phyloP scores from a whole-genome alignment of 2,888 invertebrate genomes.

The Pyrocoelia pectoralis region DNA sequence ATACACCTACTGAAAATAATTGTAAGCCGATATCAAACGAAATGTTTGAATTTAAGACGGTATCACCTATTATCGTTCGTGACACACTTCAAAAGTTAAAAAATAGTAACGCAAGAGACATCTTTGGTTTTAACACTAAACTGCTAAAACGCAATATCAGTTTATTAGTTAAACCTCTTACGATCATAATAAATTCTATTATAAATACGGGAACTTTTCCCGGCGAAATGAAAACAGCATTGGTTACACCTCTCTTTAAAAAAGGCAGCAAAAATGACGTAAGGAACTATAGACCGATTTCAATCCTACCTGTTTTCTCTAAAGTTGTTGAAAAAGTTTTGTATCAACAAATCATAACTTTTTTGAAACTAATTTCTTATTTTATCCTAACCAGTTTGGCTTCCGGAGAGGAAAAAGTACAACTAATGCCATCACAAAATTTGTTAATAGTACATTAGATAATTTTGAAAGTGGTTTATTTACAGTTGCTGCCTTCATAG shows the following conservation, averaged over 20 bases:
- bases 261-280: not conserved
- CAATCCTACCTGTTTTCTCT: not conserved
- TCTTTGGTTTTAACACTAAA: not conserved
- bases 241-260: not conserved
- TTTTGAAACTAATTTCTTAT: not conserved
- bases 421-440: not conserved
- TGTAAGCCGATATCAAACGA: not conserved
- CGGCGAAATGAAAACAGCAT: too few relatives aligned
- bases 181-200: slow-evolving; percentile 1
- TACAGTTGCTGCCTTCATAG: not conserved
- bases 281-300: not conserved
- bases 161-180: slow-evolving; percentile 3
- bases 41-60: not conserved
- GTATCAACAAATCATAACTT: not conserved
- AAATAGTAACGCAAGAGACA: slow-evolving; percentile 5
- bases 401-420: not conserved
- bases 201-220: not conserved
- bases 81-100: not conserved
- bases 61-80: not conserved
- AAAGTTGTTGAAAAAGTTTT: not conserved
- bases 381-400: not conserved
- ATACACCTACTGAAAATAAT: not conserved
- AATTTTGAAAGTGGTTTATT: not conserved
- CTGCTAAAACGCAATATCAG: not conserved
- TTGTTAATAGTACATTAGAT: not conserved